phyloP scores from a whole-genome alignment of 2,888 invertebrate species.

The Amiota communis region DNA sequence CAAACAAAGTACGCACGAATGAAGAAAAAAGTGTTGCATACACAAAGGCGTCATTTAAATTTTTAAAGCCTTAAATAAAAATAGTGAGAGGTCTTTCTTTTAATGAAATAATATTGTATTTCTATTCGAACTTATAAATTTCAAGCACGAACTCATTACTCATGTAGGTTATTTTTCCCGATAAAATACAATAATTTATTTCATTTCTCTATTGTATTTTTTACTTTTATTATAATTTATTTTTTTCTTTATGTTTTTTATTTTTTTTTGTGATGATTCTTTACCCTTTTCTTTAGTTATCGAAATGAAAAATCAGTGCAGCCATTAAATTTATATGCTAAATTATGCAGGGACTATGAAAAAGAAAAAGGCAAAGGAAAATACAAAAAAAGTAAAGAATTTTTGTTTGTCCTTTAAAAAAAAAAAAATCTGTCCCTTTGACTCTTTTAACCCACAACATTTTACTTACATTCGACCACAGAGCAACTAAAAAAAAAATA shows the following conservation, averaged over 20 bases:
- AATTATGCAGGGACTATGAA: slow-evolving; percentile 8
- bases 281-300: slow-evolving; percentile 11
- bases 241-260: slow-evolving; percentile 5
- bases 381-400: too few relatives aligned
- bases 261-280: not conserved
- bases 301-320: slow-evolving; percentile 15
- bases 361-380: too few relatives aligned
- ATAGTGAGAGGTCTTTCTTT: not conserved
- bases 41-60: not conserved
- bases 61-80: not conserved
- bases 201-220: slow-evolving; percentile 4
- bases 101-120: not conserved
- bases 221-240: not conserved
- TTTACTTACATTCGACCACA: slow-evolving; percentile 18
- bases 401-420: too few relatives aligned
- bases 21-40: slow-evolving; percentile 1
- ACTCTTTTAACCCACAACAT: slow-evolving; percentile 2
- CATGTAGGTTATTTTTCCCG: not conserved
- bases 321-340: slow-evolving; percentile 26
- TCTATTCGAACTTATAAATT: not conserved
- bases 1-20: not conserved
- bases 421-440: not conserved
- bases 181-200: slow-evolving; percentile 18
- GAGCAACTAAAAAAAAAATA: not conserved
- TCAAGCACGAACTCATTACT: not conserved